phyloP scores from a whole-genome alignment of 2,888 invertebrate species.

The Ischnus inquisitorius region DNA sequence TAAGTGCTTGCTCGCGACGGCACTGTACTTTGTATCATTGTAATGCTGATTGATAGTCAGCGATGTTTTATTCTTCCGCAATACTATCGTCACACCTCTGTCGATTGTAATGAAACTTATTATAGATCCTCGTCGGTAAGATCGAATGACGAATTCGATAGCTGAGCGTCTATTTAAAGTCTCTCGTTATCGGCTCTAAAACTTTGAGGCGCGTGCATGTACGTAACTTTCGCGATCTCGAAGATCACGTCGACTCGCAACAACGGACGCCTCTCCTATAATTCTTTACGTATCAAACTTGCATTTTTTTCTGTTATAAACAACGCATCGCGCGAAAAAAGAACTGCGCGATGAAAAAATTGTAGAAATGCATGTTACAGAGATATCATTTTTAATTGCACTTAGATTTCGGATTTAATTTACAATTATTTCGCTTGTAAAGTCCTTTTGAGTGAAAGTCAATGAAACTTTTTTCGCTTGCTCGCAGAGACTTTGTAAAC shows the following conservation, averaged over 20 bases:
- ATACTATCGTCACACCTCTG: neutral
- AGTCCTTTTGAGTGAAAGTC: too few species aligned
- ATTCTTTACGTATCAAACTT: too few species aligned
- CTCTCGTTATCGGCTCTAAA: conserved; percentile 12
- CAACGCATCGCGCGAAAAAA: too few species aligned
- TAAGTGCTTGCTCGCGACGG: neutral
- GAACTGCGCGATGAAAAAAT: too few species aligned
- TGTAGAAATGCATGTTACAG: too few species aligned
- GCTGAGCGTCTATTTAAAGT: neutral
- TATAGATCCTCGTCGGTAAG: neutral
- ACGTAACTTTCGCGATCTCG: neutral
- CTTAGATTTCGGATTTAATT: too few species aligned
- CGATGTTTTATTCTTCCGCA: neutral
- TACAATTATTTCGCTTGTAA: too few species aligned
- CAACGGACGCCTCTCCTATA: too few species aligned
- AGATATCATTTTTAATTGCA: too few species aligned
- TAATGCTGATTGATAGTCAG: neutral
- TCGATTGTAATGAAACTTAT: conserved; percentile 1
- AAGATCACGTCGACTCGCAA: neutral
- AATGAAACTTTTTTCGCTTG: neutral
- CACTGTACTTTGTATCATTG: neutral
- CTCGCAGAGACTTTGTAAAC: neutral
- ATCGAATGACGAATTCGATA: conserved; percentile 5
- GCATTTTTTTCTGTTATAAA: too few species aligned
- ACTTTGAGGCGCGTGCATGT: neutral